phyloP scores from a whole-genome alignment of 2,113 vertebrate species.

The Dascyllus trimaculatus region DNA sequence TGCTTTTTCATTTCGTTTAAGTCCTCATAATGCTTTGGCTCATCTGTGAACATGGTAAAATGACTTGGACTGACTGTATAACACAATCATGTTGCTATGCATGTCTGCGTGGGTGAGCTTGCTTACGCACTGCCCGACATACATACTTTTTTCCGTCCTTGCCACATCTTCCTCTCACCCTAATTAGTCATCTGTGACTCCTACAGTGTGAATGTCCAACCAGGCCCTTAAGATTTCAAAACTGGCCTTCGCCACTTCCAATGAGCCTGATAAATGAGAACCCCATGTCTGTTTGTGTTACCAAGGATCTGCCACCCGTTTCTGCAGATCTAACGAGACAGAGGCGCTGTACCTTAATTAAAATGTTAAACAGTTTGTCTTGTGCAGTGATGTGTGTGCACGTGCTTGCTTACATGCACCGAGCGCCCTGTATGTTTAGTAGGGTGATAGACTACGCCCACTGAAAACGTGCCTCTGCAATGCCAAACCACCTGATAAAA shows the following conservation, averaged over 20 bases:
- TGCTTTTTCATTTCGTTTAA: not conserved
- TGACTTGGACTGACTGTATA: not conserved
- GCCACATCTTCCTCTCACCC: slow-evolving; percentile 52
- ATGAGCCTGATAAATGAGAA: slow-evolving; percentile 54
- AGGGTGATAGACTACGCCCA: not conserved
- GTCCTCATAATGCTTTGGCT: not conserved
- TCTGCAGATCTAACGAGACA: slow-evolving; percentile 30
- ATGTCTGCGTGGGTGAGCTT: slow-evolving; percentile 32
- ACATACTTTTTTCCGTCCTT: slow-evolving; percentile 12
- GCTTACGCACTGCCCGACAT: slow-evolving; percentile 14
- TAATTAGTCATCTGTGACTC: slow-evolving; percentile 67
- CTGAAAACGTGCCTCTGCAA: slow-evolving; percentile 18
- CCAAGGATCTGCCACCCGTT: not conserved
- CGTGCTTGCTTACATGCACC: slow-evolving; percentile 10
- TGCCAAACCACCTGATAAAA: slow-evolving; percentile 12
- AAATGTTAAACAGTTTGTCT: slow-evolving; percentile 40
- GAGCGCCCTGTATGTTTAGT: not conserved
- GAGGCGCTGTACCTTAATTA: slow-evolving; percentile 47
- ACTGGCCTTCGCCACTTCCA: slow-evolving; percentile 44
- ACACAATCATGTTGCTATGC: not conserved
- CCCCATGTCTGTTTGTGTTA: not conserved
- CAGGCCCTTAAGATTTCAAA: slow-evolving; percentile 55
- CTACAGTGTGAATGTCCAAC: slow-evolving; percentile 37
- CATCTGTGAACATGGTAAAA: not conserved
- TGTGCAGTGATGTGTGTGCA: slow-evolving; percentile 5